These are phyloP conservation scores for Altica lythri DNA, from an alignment of 2,888 invertebrate species.

Conservation along the genomic window DNA sequence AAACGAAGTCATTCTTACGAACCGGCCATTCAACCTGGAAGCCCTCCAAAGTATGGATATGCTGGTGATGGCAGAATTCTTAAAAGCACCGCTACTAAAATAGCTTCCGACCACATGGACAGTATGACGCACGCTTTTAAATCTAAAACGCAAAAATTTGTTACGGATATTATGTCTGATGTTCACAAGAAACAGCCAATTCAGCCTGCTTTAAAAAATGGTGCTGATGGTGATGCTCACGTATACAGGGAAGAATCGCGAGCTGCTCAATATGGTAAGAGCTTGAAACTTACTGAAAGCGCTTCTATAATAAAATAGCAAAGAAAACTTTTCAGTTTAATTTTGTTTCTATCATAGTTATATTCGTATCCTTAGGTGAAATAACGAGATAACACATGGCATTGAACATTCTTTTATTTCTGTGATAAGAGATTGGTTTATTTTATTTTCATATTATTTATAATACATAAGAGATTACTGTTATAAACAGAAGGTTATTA, in stretches of 20 bases:
- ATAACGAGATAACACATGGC: too few species aligned
- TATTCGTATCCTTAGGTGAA: too few species aligned
- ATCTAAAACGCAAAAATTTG: constrained; percentile 70
- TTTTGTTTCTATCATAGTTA: too few species aligned
- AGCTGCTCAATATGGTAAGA: constrained; percentile 72
- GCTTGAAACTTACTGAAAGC: not conserved
- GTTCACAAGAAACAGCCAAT: constrained; percentile 54
- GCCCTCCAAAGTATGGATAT: constrained; percentile 66
- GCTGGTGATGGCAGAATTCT: constrained; percentile 55
- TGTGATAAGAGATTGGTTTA: too few species aligned
- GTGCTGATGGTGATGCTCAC: constrained; percentile 63
- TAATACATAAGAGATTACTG: too few species aligned
- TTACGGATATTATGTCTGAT: constrained; percentile 68
- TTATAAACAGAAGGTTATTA: too few species aligned
- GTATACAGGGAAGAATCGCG: constrained; percentile 73
- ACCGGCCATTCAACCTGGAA: constrained; percentile 60
- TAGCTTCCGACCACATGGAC: constrained; percentile 67
- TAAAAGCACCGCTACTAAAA: constrained; percentile 57
- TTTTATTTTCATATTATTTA: too few species aligned
- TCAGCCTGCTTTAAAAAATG: constrained; percentile 59
- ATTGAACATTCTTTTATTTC: too few species aligned
- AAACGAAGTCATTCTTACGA: constrained; percentile 47
- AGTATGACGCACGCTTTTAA: constrained; percentile 71
- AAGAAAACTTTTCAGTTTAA: constrained; percentile 13
- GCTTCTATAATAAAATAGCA: not conserved